Percentiles rank a stretch among this genome's conserved stretches.
These are phyloP conservation scores for Macrostomum lignano DNA, from an alignment of 1,140 invertebrate species.

Conservation along the genomic window DNA sequence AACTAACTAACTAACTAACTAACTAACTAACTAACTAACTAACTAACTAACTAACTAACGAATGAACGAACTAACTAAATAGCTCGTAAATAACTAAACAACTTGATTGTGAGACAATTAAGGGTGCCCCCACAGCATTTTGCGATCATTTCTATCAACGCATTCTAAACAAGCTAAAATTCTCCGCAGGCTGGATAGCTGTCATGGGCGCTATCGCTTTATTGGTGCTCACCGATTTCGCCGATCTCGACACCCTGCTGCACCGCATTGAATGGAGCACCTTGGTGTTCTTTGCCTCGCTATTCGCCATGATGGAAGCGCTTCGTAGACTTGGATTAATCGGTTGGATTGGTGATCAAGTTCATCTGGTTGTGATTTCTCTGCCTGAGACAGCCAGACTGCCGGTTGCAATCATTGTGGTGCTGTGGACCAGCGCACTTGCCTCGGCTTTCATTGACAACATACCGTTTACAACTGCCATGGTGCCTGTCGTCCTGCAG, in stretches of 20 bases:
- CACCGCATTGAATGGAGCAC: slow-evolving; percentile 60
- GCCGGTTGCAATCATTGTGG: slow-evolving; percentile 39
- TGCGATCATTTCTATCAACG: too few species aligned
- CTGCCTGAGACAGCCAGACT: slow-evolving; percentile 35
- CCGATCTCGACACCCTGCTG: slow-evolving; percentile 47
- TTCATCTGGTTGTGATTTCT: slow-evolving; percentile 35
- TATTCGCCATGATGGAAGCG: slow-evolving; percentile 65
- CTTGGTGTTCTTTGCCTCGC: slow-evolving; percentile 51
- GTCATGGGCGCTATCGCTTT: slow-evolving; percentile 43
- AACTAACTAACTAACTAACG: too few species aligned
- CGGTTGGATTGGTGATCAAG: slow-evolving; percentile 40
- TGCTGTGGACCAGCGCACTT: slow-evolving; percentile 47
- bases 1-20: too few species aligned
- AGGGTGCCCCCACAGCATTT: too few species aligned
- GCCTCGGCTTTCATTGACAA: slow-evolving; percentile 55
- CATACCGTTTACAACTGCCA: slow-evolving; percentile 54
- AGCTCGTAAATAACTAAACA: too few species aligned
- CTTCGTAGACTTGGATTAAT: slow-evolving; percentile 40
- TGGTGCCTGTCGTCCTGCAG: slow-evolving; percentile 42
- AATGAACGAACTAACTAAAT: too few species aligned
- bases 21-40: too few species aligned
- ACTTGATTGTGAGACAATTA: too few species aligned
- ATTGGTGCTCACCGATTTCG: slow-evolving; percentile 38
- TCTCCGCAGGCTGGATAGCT: slow-evolving; percentile 53
- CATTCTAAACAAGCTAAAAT: too few species aligned